A percentile compares a stretch with the other conserved stretches of the same genome.
phyloP scores from a whole-genome alignment of 2,113 vertebrate genomes.

The Neodontobutis hainanensis region DNA sequence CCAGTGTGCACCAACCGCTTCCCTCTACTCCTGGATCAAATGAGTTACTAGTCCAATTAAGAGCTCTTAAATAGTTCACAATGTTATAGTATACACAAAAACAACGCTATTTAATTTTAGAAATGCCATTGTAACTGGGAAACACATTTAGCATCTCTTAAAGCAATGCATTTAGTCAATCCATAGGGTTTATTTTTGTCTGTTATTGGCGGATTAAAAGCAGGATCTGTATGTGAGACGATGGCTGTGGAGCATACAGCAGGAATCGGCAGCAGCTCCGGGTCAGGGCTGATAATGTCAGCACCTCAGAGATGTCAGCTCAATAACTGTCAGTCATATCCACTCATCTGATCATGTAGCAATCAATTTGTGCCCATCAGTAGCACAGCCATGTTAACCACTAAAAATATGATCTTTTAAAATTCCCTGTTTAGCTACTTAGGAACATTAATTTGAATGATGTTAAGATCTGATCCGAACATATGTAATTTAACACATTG shows the following conservation, averaged over 20 bases:
- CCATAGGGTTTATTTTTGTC: conserved; percentile 38
- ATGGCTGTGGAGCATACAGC: conserved; percentile 6
- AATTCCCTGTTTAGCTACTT: background rate
- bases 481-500: no score
- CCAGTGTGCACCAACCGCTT: conserved; percentile 62
- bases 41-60: conserved; percentile 77
- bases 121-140: conserved; percentile 23
- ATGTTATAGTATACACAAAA: conserved; percentile 64
- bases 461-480: no score
- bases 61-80: conserved; percentile 76
- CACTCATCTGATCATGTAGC: conserved; percentile 23
- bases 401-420: conserved; percentile 28
- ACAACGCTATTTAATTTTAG: conserved; percentile 54
- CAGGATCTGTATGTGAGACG: conserved; percentile 17
- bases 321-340: conserved; percentile 50
- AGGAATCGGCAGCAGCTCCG: conserved; percentile 9
- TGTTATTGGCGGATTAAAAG: conserved; percentile 48
- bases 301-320: conserved; percentile 32
- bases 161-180: conserved; percentile 44
- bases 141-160: conserved; percentile 12
- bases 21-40: conserved; percentile 68
- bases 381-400: conserved; percentile 27
- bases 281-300: conserved; percentile 33
- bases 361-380: conserved; percentile 57
- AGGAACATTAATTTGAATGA: background rate